phyloP scores from a whole-genome alignment of 2,113 vertebrate genomes.

The Gopherus flavomarginatus region DNA sequence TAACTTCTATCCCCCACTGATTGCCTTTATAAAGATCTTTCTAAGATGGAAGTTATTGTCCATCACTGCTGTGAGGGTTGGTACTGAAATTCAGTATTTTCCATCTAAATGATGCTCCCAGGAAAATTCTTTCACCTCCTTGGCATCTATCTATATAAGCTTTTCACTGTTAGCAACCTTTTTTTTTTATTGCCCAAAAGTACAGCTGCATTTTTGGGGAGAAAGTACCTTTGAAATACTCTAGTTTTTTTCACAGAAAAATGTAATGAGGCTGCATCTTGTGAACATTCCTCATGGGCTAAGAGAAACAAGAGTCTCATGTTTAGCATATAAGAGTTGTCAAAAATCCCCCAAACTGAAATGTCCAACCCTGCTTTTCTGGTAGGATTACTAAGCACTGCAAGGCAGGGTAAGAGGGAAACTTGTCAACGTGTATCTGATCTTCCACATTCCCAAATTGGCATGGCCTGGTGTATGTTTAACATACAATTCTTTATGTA shows the following conservation, averaged over 20 bases:
- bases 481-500: conserved; percentile 42
- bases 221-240: not conserved
- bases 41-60: not conserved
- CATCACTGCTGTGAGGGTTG: conserved; percentile 7
- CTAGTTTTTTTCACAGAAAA: not conserved
- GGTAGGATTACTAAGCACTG: not conserved
- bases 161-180: not conserved
- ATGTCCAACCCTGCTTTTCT: not conserved
- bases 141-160: not conserved
- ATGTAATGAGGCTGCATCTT: not conserved
- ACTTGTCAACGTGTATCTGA: not conserved
- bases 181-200: not conserved
- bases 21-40: not conserved
- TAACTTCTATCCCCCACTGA: conserved; percentile 14
- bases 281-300: not conserved
- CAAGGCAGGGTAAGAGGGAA: not conserved
- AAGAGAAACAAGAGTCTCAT: not conserved
- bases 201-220: not conserved
- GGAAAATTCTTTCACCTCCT: not conserved
- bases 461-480: conserved; percentile 49
- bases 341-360: not conserved
- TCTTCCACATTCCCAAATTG: conserved; percentile 41
- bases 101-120: conserved; percentile 7
- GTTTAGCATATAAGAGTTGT: not conserved
- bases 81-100: not conserved